A percentile compares a stretch with the other conserved stretches of the same genome.
Evolutionary conservation across 30 jellyfish, hydroid and myxozoan genomes (phyloP).

Genomic region (Aurelia coerulea): DNA sequence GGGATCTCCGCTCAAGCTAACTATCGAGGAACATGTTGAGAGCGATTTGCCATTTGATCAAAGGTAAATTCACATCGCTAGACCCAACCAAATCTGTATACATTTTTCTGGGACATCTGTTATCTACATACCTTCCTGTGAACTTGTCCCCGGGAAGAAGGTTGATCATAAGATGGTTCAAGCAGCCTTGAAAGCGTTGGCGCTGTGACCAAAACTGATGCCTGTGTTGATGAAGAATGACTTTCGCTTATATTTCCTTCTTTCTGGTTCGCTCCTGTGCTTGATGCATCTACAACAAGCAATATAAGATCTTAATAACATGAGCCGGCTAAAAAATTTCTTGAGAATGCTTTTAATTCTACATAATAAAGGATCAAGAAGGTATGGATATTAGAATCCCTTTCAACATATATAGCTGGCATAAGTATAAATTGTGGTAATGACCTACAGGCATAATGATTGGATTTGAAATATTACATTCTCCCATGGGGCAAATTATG

Average conservation of each 20-base stretch:
- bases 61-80: too few species aligned
- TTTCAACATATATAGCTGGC: too few species aligned
- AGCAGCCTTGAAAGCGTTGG: constrained; percentile 86
- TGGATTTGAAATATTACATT: too few species aligned
- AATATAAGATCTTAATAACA: background rate
- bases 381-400: too few species aligned
- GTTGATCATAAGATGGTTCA: constrained; percentile 29
- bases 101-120: too few species aligned
- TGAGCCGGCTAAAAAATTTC: background rate
- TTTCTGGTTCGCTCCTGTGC: background rate
- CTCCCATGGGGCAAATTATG: too few species aligned
- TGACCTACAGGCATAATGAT: too few species aligned
- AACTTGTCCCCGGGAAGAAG: background rate
- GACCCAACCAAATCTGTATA: too few species aligned
- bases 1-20: too few species aligned
- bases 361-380: background rate
- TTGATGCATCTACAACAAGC: background rate
- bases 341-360: background rate
- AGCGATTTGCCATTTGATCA: too few species aligned
- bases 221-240: constrained; percentile 22
- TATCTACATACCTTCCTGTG: constrained; percentile 37
- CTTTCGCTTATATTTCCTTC: background rate
- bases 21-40: too few species aligned
- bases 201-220: constrained; percentile 63
- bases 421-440: too few species aligned